These are phyloP conservation scores for Drosophila ogumai DNA, from an alignment of 1,140 invertebrate genomes.

Conservation along the genomic window DNA sequence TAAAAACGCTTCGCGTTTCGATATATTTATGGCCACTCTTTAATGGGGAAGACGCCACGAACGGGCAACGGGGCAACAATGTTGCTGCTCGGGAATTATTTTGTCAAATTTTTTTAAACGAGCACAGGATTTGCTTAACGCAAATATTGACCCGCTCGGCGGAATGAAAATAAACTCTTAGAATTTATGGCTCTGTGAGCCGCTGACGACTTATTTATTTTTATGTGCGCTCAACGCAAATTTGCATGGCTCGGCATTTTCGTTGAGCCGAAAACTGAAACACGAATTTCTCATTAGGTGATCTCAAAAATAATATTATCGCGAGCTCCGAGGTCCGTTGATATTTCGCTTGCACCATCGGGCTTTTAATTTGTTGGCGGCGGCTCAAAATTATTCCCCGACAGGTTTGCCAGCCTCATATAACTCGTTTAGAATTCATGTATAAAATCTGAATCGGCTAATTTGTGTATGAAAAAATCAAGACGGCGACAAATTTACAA, in stretches of 20 bases:
- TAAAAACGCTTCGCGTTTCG: constrained; percentile 48
- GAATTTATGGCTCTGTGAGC: constrained; percentile 73
- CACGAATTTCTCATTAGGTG: constrained; percentile 80
- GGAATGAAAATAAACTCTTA: constrained; percentile 73
- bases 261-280: constrained; percentile 65
- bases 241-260: constrained; percentile 69
- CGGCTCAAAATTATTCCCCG: constrained; percentile 56
- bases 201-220: constrained; percentile 63
- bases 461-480: constrained; percentile 53
- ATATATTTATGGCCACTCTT: constrained; percentile 62
- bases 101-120: constrained; percentile 69
- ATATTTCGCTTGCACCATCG: constrained; percentile 65
- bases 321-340: constrained; percentile 10
- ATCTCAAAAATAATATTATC: constrained; percentile 55
- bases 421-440: constrained; percentile 78
- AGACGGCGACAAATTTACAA: constrained; percentile 72
- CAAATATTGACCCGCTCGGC: constrained; percentile 72
- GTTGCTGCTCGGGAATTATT: constrained; percentile 65
- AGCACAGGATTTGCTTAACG: constrained; percentile 58
- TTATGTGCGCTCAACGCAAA: constrained; percentile 64
- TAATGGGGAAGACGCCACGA: constrained; percentile 35
- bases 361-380: constrained; percentile 45
- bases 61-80: constrained; percentile 40
- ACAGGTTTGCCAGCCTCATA: constrained; percentile 67
- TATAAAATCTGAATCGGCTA: constrained; percentile 61